Evolutionary conservation across 64 coral and sea anemone species (phyloP).

Genomic region (Cladopsammia gracilis): DNA sequence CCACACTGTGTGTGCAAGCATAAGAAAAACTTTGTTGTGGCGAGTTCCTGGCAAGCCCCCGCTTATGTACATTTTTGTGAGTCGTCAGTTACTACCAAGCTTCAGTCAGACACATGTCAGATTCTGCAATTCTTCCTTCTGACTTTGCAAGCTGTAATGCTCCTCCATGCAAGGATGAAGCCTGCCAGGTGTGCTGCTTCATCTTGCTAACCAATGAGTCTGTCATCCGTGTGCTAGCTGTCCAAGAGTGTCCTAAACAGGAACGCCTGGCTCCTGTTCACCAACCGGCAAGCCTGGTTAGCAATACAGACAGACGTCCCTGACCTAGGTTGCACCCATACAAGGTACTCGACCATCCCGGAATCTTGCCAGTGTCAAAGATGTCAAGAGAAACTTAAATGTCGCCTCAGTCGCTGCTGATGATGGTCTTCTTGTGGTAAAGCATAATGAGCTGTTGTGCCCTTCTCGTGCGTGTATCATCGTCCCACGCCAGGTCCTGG

Average conservation of each 20-base stretch:
- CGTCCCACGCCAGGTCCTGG: too few relatives aligned
- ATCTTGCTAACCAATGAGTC: constrained; percentile 4
- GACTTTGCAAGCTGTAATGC: constrained; percentile 56
- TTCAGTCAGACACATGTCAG: constrained; percentile 24
- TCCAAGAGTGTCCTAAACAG: constrained; percentile 38
- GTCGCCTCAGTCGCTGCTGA: constrained; percentile 21
- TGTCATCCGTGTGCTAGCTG: not conserved
- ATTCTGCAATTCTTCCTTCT: constrained; percentile 31
- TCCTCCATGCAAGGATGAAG: constrained; percentile 14
- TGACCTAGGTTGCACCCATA: constrained; percentile 39
- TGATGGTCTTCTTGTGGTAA: too few relatives aligned
- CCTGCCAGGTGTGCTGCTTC: constrained; percentile 39
- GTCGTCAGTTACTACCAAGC: constrained; percentile 39
- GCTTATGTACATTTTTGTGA: constrained; percentile 28
- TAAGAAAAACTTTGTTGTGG: constrained; percentile 39
- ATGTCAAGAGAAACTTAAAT: constrained; percentile 33
- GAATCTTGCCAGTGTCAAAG: not conserved
- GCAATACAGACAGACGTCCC: constrained; percentile 37
- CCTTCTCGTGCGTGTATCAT: too few relatives aligned
- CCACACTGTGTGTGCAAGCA: constrained; percentile 37
- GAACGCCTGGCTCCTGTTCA: constrained; percentile 37
- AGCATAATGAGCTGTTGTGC: not conserved
- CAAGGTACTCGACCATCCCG: constrained; percentile 43
- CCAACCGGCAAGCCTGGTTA: constrained; percentile 36
- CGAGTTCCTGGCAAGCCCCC: constrained; percentile 15